phyloP scores from a whole-genome alignment of 2,797 vertebrate species.

The Mus spretus region DNA sequence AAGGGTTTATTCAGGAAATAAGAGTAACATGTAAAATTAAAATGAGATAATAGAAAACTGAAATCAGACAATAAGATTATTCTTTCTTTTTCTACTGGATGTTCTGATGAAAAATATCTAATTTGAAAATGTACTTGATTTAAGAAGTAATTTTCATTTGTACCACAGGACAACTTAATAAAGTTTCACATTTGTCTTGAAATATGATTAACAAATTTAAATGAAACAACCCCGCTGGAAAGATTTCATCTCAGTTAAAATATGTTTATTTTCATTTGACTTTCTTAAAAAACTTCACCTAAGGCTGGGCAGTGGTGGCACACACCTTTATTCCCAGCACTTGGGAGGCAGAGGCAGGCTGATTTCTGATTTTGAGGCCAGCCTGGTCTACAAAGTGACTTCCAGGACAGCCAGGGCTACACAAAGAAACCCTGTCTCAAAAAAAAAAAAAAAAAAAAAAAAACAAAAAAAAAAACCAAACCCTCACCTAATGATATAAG shows the following conservation, averaged over 20 bases:
- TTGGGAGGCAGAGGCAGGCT: no score
- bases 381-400: no score
- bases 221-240: conserved; percentile 19
- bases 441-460: no score
- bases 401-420: no score
- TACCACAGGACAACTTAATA: neutral
- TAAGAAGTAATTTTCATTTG: conserved; percentile 25
- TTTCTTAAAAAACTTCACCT: conserved; percentile 12
- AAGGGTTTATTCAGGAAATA: conserved; percentile 13
- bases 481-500: conserved; percentile 14
- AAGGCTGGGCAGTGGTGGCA: no score
- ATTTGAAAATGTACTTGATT: conserved; percentile 22
- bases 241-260: conserved; percentile 60
- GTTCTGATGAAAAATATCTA: neutral
- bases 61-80: neutral
- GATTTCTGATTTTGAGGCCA: no score
- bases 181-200: conserved; percentile 11
- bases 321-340: no score
- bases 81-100: neutral
- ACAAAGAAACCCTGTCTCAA: no score
- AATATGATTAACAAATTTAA: conserved; percentile 31
- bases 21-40: neutral
- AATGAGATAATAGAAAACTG: conserved; percentile 15
- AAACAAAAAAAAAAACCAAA: no score
- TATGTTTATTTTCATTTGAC: neutral